Base-by-base conservation (phyloP, 2,113 vertebrate genomes). In the Corvus hawaiiensis region DNA sequence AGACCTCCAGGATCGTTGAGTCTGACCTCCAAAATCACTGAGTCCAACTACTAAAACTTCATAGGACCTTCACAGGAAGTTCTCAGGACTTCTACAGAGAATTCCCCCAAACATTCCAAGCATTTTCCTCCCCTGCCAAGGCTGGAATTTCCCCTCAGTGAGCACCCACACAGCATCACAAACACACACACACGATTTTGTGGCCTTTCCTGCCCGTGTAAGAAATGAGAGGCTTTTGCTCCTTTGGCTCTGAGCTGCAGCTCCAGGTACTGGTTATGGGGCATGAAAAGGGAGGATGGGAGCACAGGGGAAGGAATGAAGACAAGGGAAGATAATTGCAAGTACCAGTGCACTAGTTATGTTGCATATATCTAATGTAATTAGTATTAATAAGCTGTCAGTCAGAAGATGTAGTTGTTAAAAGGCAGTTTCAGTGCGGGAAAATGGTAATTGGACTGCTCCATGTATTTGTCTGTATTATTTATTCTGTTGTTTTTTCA, bases 341-440 rank as follows among this genome's bases (percentile, higher is more conserved):
- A 94, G 81, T 88, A 97, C 71, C 87, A 95, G 81, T 72, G 84
- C 91, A 94, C 90, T 85, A 89, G 90, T 95, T 96, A 91, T 93
- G 86, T 95, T 97, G 91, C 90, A 94, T 93, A 91, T 95, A 87
- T 95, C 87, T 85, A 94, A 91, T 35, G 59, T 87, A 97, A 97
- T 97, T 97, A 97, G 94, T 94, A 97, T 96, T 97, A 97, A 97
- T 96, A 96, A 94, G 96, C 93, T 96, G 97, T 93, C 97, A 97
- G 84, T 95, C 95, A 96, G 93, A 92, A 95, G 88, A 97, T 95
- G 97, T 95, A 93, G 92, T 82, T 93, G 92, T 96, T 96, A 97
- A 96, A 96, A 94, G 80, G 92, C 86, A 87, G 88, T 72, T 96
- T 89, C 86, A 84, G 49, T 75, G 49, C 49, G 73, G 73, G 49